Percentiles rank a stretch among this genome's conserved stretches.
Evolutionary conservation across 2,113 vertebrate genomes (phyloP).

Genomic region (Ammospiza nelsoni): DNA sequence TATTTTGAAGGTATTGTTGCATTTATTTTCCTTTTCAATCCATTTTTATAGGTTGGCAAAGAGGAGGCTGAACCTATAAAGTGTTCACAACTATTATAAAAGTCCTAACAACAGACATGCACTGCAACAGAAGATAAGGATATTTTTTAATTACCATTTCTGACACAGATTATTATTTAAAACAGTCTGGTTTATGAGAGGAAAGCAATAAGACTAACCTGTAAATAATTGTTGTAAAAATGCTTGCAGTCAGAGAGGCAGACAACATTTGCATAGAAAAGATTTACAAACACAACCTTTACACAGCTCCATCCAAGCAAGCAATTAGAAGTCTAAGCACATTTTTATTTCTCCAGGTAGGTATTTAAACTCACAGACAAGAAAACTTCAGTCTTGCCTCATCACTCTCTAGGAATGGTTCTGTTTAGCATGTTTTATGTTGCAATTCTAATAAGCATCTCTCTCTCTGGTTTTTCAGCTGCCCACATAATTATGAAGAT

Average conservation of each 20-base stretch:
- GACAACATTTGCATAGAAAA: conserved; percentile 55
- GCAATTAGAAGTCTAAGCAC: conserved; percentile 67
- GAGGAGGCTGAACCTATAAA: conserved; percentile 58
- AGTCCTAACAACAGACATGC: conserved; percentile 49
- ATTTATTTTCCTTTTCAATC: conserved; percentile 53
- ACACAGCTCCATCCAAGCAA: conserved; percentile 52
- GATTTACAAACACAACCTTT: conserved; percentile 60
- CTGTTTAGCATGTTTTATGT: conserved; percentile 36
- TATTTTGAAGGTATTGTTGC: conserved; percentile 1
- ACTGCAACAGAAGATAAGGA: conserved; percentile 69
- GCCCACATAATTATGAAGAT: conserved; percentile 33
- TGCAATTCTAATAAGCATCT: conserved; percentile 37
- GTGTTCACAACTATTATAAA: conserved; percentile 63
- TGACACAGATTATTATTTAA: conserved; percentile 73
- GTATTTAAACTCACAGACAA: conserved; percentile 46
- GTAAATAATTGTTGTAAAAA: conserved; percentile 76
- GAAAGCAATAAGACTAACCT: conserved; percentile 69
- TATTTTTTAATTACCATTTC: conserved; percentile 75
- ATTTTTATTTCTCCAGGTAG: conserved; percentile 55
- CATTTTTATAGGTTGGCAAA: conserved; percentile 52
- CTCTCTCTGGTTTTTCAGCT: conserved; percentile 6
- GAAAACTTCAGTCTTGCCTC: conserved; percentile 44
- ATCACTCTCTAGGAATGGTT: conserved; percentile 58
- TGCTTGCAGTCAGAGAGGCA: conserved; percentile 60
- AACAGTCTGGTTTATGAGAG: conserved; percentile 60